A percentile compares a stretch with the other conserved stretches of the same genome.
These are phyloP conservation scores for Silurus asotus DNA, from an alignment of 2,113 vertebrate species.

Conservation along the genomic window DNA sequence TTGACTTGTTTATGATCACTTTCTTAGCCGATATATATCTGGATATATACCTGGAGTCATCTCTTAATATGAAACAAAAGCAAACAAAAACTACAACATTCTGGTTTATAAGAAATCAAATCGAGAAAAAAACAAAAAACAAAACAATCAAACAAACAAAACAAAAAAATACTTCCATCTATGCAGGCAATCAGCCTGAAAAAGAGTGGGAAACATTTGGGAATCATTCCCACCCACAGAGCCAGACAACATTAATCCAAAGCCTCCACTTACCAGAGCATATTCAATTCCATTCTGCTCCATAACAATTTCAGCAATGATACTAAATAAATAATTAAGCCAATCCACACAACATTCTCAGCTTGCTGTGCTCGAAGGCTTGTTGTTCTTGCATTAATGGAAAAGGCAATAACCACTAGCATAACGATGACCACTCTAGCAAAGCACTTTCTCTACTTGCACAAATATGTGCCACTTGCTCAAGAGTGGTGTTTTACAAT, in stretches of 20 bases:
- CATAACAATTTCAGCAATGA: conserved; percentile 3
- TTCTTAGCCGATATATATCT: background rate
- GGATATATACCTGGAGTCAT: background rate
- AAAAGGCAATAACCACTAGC: background rate
- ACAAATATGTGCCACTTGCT: conserved; percentile 9
- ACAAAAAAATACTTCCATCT: background rate
- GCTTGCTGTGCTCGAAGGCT: background rate
- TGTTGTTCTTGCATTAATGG: conserved; percentile 2
- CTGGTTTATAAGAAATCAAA: background rate
- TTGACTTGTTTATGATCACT: background rate
- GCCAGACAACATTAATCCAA: background rate
- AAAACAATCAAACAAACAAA: too few species aligned
- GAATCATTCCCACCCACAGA: background rate
- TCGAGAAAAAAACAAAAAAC: background rate
- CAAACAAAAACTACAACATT: background rate
- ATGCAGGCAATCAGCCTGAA: background rate
- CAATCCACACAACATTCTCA: background rate
- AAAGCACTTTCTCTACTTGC: conserved; percentile 12
- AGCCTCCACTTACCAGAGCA: background rate
- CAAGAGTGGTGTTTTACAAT: background rate
- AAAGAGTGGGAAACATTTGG: background rate
- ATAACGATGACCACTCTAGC: background rate
- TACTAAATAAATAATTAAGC: background rate
- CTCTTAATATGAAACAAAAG: background rate
- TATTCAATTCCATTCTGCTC: background rate